Conservation (phyloP, 2,888 invertebrate genomes). For the Eutolmus rufibarbis region DNA sequence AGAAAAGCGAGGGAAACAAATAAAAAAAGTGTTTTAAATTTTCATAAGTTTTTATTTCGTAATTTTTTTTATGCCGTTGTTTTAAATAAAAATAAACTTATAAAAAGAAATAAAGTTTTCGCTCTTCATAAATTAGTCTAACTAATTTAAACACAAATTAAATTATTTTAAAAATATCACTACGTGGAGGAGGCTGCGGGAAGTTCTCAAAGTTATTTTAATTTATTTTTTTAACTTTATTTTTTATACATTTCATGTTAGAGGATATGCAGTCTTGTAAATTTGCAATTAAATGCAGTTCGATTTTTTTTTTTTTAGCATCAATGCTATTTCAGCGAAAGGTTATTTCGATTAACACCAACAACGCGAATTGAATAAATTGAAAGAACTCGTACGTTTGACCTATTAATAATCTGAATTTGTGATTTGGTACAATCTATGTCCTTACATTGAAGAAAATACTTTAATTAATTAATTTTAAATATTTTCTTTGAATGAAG, state of each 20-base stretch:
- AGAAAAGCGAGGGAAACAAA: neutral
- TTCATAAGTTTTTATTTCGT: neutral
- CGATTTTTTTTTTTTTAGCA: neutral
- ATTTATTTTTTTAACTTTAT: neutral
- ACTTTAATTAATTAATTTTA: too few species aligned
- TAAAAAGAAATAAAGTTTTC: neutral
- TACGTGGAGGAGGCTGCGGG: neutral
- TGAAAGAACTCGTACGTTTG: neutral
- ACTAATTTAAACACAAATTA: slow-evolving; percentile 12
- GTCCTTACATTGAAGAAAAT: too few species aligned
- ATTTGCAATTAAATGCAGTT: neutral
- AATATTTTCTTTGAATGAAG: too few species aligned
- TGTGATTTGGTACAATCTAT: neutral
- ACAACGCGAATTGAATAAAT: neutral
- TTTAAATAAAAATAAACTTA: slow-evolving; percentile 30
- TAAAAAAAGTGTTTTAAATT: neutral
- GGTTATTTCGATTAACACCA: neutral
- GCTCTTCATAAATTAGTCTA: slow-evolving; percentile 36
- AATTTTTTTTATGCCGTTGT: neutral
- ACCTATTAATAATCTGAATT: neutral
- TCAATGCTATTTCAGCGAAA: neutral
- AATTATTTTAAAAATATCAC: slow-evolving; percentile 30
- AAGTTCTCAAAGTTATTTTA: neutral
- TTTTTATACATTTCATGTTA: neutral
- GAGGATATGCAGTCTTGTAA: neutral